These are phyloP conservation scores for Balaeniceps rex DNA, from an alignment of 2,113 vertebrate species.

Conservation along the genomic window DNA sequence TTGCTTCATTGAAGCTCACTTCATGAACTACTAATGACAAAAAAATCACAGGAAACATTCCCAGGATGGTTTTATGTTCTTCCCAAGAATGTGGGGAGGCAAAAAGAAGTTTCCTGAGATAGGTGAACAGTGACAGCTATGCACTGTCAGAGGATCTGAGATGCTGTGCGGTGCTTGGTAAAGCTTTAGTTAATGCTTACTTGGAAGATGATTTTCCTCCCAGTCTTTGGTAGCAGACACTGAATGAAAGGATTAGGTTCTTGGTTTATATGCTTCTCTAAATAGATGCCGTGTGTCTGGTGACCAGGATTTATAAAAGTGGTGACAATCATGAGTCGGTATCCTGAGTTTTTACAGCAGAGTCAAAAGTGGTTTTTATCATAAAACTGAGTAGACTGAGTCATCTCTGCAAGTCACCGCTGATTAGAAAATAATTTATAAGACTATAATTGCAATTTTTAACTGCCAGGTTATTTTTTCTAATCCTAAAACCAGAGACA, in stretches of 20 bases:
- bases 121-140: neutral
- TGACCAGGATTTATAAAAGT: neutral
- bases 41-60: neutral
- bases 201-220: neutral
- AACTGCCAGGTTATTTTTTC: constrained; percentile 7
- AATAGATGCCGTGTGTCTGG: neutral
- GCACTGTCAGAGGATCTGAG: neutral
- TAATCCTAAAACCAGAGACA: neutral
- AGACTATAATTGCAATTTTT: constrained; percentile 30
- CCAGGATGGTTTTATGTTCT: neutral
- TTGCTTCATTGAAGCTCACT: neutral
- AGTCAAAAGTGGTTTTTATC: neutral
- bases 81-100: neutral
- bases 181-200: neutral
- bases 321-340: neutral
- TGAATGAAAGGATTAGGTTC: neutral
- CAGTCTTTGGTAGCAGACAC: neutral
- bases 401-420: neutral
- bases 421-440: neutral
- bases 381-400: neutral
- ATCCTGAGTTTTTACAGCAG: neutral
- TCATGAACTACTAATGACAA: neutral
- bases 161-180: neutral
- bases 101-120: neutral
- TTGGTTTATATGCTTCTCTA: neutral